Base-by-base conservation (phyloP, 2,888 invertebrate genomes). In the Seladonia tumulorum region DNA sequence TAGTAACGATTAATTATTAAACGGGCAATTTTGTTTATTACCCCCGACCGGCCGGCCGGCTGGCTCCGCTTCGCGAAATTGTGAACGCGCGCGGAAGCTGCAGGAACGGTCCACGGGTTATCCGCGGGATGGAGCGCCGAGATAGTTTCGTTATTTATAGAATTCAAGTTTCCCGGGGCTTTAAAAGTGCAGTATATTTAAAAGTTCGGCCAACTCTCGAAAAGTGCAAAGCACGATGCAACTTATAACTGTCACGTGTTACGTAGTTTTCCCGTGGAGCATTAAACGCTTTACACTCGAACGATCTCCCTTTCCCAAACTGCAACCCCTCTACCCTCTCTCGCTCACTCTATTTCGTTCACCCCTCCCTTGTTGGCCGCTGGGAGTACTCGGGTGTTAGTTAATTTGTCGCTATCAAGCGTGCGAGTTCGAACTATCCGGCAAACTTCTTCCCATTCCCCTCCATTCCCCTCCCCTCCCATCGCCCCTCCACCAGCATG, bases 61-160 rank as follows among this genome's bases (percentile, higher is more conserved):
- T 49, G 68, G 29, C 49, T 35, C 63, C 66, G 29, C 18, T 35
- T 29, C 18, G 72, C 35, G 76, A 77, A 81, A 84, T 47, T 74
- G 22, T 22, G 73, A 63, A n/a, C n/a, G n/a, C 8, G 57, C 57
- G n/a, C 66, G 29, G 76, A 60, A 42, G 45, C 70, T 18, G 22
- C 16, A n/a, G 35, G 35, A 25, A 22, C 35, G 35, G 63, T 60
- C 5, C 60, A 25, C 14, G 0, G 81, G 77, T 84, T 81, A 77
- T 76, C 85, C 86, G 68, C 25, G 49, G 80, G 45, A 71, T 22
- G 78, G 22, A 22, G 68, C 29, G 35, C 16, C 39, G 49, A 70
- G 82, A 80, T 82, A 77, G 74, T 83, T 83, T 76, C 82, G 86
- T 87, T 89, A 89, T 89, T 86, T 87, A 79, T 79, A 86, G 77